Conservation (phyloP, 2,888 invertebrate species). For the Hirtodrosophila alboralis region DNA sequence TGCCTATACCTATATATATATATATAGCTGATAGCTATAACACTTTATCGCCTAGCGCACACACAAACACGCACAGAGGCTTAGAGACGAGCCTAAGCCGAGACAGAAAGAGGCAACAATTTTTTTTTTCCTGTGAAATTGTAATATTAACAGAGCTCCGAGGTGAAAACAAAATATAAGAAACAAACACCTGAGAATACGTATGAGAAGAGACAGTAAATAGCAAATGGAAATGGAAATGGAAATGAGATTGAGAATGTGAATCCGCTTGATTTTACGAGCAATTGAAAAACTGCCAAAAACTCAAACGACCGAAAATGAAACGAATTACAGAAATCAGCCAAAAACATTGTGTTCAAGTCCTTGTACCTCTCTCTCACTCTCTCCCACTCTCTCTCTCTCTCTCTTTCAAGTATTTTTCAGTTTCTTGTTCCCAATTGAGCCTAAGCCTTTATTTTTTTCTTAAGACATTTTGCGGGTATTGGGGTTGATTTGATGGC, state of each 20-base stretch:
- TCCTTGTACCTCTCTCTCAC: no score
- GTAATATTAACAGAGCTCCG: no score
- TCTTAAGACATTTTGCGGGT: constrained; percentile 7
- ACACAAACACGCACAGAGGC: constrained; percentile 23
- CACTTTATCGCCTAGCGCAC: constrained; percentile 45
- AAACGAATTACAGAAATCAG: constrained; percentile 26
- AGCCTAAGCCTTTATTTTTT: constrained; percentile 35
- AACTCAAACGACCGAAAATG: constrained; percentile 3
- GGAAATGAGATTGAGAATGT: not conserved
- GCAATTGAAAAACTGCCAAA: constrained; percentile 9
- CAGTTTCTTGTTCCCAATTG: constrained; percentile 20
- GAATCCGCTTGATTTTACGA: constrained; percentile 41
- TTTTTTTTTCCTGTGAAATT: no score
- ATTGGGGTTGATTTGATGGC: constrained; percentile 8
- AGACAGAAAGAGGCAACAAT: no score
- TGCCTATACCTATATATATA: no score
- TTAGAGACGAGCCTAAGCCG: constrained; percentile 11
- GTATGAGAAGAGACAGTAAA: not conserved
- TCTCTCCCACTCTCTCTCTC: no score
- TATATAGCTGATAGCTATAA: constrained; percentile 26
- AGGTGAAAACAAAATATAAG: no score
- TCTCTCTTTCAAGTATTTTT: constrained; percentile 1
- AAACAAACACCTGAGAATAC: not conserved
- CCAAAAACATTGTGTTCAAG: constrained; percentile 8
- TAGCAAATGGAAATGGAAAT: constrained; percentile 3